phyloP scores from a whole-genome alignment of 2,888 invertebrate genomes.

The Epinotia demarniana region DNA sequence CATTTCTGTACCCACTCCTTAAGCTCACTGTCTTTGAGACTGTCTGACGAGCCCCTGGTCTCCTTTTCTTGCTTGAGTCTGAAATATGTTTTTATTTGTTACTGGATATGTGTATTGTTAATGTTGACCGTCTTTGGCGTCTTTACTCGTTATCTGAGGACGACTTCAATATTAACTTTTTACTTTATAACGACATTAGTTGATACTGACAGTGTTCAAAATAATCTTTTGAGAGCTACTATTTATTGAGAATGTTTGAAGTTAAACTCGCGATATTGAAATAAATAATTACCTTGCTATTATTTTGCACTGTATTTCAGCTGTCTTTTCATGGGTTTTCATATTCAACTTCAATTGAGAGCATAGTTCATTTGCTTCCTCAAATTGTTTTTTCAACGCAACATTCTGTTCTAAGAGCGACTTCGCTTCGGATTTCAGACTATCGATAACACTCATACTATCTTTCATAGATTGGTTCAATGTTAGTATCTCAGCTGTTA shows the following conservation, averaged over 20 bases:
- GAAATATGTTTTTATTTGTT: conserved; percentile 32
- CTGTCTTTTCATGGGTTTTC: conserved; percentile 76
- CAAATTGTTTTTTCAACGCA: conserved; percentile 63
- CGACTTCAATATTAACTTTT: too few relatives aligned
- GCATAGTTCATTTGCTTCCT: conserved; percentile 67
- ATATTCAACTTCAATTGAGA: conserved; percentile 70
- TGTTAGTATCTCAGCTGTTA: conserved; percentile 68
- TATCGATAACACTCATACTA: conserved; percentile 63
- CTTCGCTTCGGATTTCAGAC: conserved; percentile 65
- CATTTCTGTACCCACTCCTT: conserved; percentile 66
- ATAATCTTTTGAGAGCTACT: neutral
- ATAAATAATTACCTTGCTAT: conserved; percentile 67
- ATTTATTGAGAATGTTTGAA: neutral
- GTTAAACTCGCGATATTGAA: neutral
- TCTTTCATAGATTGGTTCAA: conserved; percentile 68
- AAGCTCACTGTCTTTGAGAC: conserved; percentile 66
- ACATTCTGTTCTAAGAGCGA: conserved; percentile 66
- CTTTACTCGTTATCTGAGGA: neutral
- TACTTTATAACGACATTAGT: too few relatives aligned
- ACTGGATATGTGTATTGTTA: neutral
- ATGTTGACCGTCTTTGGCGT: neutral
- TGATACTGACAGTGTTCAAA: neutral
- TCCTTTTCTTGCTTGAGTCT: conserved; percentile 72
- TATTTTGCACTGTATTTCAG: conserved; percentile 73
- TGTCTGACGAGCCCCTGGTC: conserved; percentile 60